These are phyloP conservation scores for Muscicapa adusta DNA, from an alignment of 2,113 vertebrate genomes.

Conservation along the genomic window DNA sequence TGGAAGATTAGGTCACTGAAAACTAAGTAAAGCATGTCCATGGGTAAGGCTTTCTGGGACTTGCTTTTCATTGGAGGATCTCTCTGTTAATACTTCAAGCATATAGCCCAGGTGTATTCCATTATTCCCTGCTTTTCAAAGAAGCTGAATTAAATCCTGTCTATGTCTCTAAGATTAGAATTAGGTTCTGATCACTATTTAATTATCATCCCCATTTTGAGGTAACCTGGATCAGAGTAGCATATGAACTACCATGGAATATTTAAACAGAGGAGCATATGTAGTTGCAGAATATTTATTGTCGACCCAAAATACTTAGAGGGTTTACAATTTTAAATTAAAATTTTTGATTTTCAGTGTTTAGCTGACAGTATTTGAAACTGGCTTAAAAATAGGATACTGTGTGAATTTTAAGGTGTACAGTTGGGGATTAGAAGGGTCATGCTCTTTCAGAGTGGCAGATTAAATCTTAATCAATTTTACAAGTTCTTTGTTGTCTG, in stretches of 20 bases:
- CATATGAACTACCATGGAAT: neutral
- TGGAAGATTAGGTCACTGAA: neutral
- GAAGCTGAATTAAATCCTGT: neutral
- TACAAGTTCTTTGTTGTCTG: neutral
- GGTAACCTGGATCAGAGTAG: neutral
- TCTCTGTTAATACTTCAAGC: neutral
- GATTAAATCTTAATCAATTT: neutral
- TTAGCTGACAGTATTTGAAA: neutral
- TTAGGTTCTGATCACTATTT: neutral
- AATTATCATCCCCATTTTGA: neutral
- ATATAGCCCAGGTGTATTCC: neutral
- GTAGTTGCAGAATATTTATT: neutral
- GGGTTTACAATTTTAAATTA: neutral
- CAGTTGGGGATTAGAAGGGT: neutral
- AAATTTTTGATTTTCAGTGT: neutral
- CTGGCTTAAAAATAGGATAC: neutral
- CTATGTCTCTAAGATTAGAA: neutral
- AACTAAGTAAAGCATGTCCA: fast-evolving
- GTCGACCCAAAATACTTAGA: neutral
- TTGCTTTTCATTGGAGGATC: neutral
- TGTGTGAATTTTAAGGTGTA: neutral
- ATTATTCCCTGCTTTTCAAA: neutral
- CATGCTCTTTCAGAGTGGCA: neutral
- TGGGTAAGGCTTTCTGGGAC: neutral
- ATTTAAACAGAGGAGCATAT: neutral